Base-by-base conservation (phyloP, 2,797 vertebrate species). In the Cetoscarus ocellatus region DNA sequence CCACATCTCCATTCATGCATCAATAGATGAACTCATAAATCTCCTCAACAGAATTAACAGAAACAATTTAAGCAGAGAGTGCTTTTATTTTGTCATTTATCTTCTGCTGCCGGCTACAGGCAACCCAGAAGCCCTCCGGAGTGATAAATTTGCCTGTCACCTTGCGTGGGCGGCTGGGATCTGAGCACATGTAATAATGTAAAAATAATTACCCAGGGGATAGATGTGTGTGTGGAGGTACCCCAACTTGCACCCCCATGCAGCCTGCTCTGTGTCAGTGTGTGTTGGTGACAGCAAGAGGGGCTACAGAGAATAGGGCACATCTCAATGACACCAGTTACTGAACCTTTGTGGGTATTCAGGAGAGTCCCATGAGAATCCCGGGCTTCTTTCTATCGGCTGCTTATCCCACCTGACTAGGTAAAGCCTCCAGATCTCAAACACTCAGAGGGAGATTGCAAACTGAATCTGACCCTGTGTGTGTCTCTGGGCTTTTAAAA, bases 161-260 rank as follows among this genome's bases (percentile, higher is more conserved):
- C 92, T 93, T 67, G 73, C 82, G 82, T 88, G 86, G 94, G 93
- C 92, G 86, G 91, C 91, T 89, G 80, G 91, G 92, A 95, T 95
- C 94, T 93, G 91, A 95, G 94, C 93, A 95, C 91, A 93, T 95
- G 94, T 95, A 95, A 95, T 95, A 95, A 95, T 95, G 94, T 95
- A 95, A 93, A 94, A 95, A 95, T 95, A 95, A 95, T 95, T 95
- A 95, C 95, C 94, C 94, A 84, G 79, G 93, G 93, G 95, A 95
- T 86, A 92, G 82, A 80, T 39, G 38, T 39, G 86, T 81, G 78
- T 81, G 79, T 72, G 61, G 68, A 81, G 89, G 90, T 83, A 85
- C 86, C 88, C 91, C 82, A n/a, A 68, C 81, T 82, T 81, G 77
- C 85, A 73, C 80, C 87, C 80, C 80, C 74, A 73, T 82, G 54